Evolutionary conservation across 2,888 invertebrate species (phyloP), one percentile per base, ranked within the genome.

Genomic region (Cryptus viduatorius): DNA sequence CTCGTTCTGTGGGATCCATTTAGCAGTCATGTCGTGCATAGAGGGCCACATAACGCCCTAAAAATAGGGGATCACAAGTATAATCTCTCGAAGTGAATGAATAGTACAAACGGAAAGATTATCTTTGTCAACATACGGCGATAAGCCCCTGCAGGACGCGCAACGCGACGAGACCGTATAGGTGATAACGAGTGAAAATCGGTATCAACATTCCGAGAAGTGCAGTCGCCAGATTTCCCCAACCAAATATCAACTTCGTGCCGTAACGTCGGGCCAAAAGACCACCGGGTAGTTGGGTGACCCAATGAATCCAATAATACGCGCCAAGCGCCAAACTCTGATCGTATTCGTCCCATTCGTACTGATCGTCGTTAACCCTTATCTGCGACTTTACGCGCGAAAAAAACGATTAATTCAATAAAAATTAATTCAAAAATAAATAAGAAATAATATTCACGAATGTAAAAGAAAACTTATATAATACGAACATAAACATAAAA

Each of bases 1-100:
- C 91, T 98, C 98, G 86, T 96, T 95, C 0, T 97, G 96, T 14
- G 97, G 97, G 73, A 97, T 97, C 98, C 98, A 98, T 88, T 96
- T 95, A 0, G 97, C 96, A 85, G 97, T 96, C 94, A 98, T 95
- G 31, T 96, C 94, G 92, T 97, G 97, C 96, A 97, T 97, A 2
- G 97, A 95, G 1, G 97, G 97, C 95, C 97, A 97, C 4, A 95
- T 94, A 31, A 96, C 94, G 3, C 96, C 96, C 96, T 96, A 81
- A 50, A 79, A 68, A 68, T 50, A 65, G 1, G 4, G 59, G 53
- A 53, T 7, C 5, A 29, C 12, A 1, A 31, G 12, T 44, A 29
- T 42, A 42, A 16, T 44, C 29, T 44, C 16, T 72, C 1, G 16
- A 48, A 53, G 14, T 31, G 0, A 64, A 37, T 2, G 8, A 53